phyloP scores from a whole-genome alignment of 2,888 invertebrate species.

The Mystacides longicornis region DNA sequence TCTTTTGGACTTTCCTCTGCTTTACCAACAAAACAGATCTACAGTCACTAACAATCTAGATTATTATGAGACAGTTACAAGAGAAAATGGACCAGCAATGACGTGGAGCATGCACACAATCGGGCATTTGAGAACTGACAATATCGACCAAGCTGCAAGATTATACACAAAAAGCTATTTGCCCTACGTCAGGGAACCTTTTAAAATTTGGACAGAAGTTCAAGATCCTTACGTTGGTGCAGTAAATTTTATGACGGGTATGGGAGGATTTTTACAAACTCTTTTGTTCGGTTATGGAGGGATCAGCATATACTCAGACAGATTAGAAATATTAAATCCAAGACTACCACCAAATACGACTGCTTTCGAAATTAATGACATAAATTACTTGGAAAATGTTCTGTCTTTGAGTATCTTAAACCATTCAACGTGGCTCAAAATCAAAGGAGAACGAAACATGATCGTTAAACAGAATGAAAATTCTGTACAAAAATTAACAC shows the following conservation, averaged over 20 bases:
- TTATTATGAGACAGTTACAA: slow-evolving; percentile 34
- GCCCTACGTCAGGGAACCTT: slow-evolving; percentile 31
- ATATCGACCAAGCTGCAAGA: slow-evolving; percentile 30
- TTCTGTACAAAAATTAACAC: too few species aligned
- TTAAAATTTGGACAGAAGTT: slow-evolving; percentile 38
- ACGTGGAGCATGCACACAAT: slow-evolving; percentile 41
- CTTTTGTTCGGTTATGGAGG: slow-evolving; percentile 38
- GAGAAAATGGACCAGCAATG: slow-evolving; percentile 38
- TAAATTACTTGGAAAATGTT: slow-evolving; percentile 54
- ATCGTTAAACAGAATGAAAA: too few species aligned
- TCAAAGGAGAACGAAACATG: too few species aligned
- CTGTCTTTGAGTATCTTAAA: too few species aligned
- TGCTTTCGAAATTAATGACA: slow-evolving; percentile 26
- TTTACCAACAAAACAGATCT: slow-evolving; percentile 31
- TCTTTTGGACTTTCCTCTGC: slow-evolving; percentile 36
- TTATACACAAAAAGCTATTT: slow-evolving; percentile 34
- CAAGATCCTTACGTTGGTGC: slow-evolving; percentile 33
- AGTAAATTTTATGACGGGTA: slow-evolving; percentile 38
- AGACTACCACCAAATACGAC: slow-evolving; percentile 27
- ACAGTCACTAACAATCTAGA: slow-evolving; percentile 33
- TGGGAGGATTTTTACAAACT: slow-evolving; percentile 39
- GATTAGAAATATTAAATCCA: slow-evolving; percentile 28
- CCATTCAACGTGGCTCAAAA: too few species aligned
- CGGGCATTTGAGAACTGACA: slow-evolving; percentile 32
- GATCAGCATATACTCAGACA: slow-evolving; percentile 32